These are phyloP conservation scores for Amphiura filiformis DNA, from an alignment of 35 echinoderm and acorn worm species.

Conservation along the genomic window DNA sequence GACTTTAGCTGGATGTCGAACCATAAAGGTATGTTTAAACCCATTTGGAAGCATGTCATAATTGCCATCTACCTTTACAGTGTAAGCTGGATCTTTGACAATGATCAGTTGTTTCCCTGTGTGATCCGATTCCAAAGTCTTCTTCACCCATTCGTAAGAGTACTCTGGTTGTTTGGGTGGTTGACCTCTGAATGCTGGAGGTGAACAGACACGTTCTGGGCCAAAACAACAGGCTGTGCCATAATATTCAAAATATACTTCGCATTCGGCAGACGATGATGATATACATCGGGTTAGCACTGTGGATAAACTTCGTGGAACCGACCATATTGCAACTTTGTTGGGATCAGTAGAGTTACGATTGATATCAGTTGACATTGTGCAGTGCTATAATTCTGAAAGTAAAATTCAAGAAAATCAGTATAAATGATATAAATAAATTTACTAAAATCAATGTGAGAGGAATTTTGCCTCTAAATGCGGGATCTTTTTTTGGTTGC, in stretches of 20 bases:
- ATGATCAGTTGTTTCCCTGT: neutral
- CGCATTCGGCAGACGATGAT: neutral
- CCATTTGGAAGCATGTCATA: neutral
- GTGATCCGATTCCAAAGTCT: neutral
- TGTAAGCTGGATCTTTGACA: neutral
- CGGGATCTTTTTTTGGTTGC: too few species aligned
- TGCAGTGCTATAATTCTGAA: neutral
- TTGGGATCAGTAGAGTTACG: neutral
- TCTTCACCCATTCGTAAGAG: neutral
- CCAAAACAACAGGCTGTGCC: neutral
- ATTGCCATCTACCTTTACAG: neutral
- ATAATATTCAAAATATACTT: neutral
- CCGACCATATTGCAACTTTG: neutral
- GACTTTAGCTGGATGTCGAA: neutral
- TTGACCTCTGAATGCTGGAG: neutral
- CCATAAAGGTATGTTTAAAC: neutral
- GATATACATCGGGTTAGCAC: neutral
- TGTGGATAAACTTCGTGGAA: neutral
- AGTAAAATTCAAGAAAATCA: too few species aligned
- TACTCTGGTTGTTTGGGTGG: neutral
- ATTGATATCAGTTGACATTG: neutral
- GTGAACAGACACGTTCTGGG: neutral
- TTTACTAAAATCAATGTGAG: too few species aligned
- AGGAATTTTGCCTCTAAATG: too few species aligned
- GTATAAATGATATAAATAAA: too few species aligned